Percentiles rank a stretch among this genome's conserved stretches.
Evolutionary conservation across 2,113 vertebrate species (phyloP).

Genomic region (Pogonocichla stellata): DNA sequence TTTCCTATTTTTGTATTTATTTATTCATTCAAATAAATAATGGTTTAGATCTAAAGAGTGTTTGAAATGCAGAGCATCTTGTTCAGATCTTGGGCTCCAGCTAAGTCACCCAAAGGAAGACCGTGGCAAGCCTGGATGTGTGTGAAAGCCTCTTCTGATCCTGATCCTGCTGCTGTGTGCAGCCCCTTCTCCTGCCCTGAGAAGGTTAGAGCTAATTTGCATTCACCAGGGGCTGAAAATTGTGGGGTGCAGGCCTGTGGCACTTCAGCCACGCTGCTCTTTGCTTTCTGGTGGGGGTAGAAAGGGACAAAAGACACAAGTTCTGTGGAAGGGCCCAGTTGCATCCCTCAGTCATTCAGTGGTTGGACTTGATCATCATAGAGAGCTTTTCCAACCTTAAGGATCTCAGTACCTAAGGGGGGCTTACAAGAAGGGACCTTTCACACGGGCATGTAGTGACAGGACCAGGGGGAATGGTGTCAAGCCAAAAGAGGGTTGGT

Average conservation of each 20-base stretch:
- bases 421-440: background rate
- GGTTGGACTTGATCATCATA: background rate
- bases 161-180: background rate
- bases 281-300: background rate
- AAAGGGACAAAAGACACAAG: background rate
- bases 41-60: background rate
- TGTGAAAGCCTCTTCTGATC: background rate
- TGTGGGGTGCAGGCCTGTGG: background rate
- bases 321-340: background rate
- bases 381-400: background rate
- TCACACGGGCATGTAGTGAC: background rate
- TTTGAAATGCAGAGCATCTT: constrained; percentile 9
- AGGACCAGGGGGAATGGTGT: background rate
- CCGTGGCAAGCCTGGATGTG: background rate
- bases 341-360: background rate
- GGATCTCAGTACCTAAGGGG: background rate
- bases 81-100: background rate
- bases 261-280: rapidly evolving
- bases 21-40: constrained; percentile 56
- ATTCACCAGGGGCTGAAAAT: background rate
- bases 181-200: background rate
- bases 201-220: background rate
- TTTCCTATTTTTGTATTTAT: constrained; percentile 34
- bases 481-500: background rate
- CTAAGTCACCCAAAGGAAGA: background rate